Evolutionary conservation across 30 jellyfish, hydroid and myxozoan species (phyloP), one percentile per base, ranked within the genome.

Genomic region (Mastigias papua): DNA sequence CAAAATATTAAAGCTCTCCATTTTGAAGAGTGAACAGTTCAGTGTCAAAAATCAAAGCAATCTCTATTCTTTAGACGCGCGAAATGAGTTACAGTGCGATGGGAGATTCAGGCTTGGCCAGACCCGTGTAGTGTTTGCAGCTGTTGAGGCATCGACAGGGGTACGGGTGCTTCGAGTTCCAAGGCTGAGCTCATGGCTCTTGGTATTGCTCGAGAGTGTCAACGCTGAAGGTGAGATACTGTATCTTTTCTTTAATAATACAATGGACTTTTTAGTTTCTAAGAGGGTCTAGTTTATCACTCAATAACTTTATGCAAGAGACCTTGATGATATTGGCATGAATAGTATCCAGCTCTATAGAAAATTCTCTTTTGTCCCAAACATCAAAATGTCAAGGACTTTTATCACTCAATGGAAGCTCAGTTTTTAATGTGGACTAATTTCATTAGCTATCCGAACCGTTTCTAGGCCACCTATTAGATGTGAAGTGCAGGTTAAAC

Each of bases 61-160:
- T 10, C 1, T 75, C 37, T 16, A 20, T 17, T 49, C 31, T 37
- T 25, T 34, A 17, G 37, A 31, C 34, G 78, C 29, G 26, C 32
- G 13, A 27, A 20, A 82, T 34, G 60, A 16, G 19, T 71, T 83
- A 72, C 26, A 31, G 0, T 83, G 92, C 51, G 92, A 69, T 60
- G 64, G 74, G 37, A 37, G 32, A 49, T 70, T 83, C 27, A 48
- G 57, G 34, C 35, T 35, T 60, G 86, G 84, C 42, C 81, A 83
- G 76, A 83, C 80, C 5, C 84, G 81, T 20, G 57, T 83, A 37
- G 34, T 83, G 20, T 83, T 83, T 32, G 92, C 86, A 16, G 69
- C 49, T 1, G 3, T 22, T 42, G 81, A 25, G 0, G 65, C 22
- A 7, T 62, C 73, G 32, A 7, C 21, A 19, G 1, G 16, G 29